A percentile compares a stretch with the other conserved stretches of the same genome.
Evolutionary conservation across 2,113 vertebrate species (phyloP).

Genomic region (Mobula hypostoma): DNA sequence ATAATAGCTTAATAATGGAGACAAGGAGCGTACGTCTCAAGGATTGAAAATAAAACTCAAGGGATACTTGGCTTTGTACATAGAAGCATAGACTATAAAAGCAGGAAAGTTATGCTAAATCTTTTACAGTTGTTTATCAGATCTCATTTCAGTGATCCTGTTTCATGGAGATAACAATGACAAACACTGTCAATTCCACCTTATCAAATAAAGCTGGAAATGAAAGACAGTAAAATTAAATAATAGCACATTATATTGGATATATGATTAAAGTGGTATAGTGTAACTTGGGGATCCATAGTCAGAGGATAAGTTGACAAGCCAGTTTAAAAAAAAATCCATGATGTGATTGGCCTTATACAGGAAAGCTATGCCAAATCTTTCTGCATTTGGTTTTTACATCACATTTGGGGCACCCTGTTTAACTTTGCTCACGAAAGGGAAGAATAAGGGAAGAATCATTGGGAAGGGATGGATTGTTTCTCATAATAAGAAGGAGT

Average conservation of each 20-base stretch:
- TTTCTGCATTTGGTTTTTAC: no score
- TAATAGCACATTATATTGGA: no score
- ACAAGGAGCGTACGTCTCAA: neutral
- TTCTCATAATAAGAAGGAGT: neutral
- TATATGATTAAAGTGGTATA: no score
- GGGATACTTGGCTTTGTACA: neutral
- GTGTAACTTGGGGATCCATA: no score
- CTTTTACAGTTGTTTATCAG: neutral
- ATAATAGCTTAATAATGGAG: neutral
- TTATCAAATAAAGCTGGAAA: no score
- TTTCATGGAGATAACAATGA: no score
- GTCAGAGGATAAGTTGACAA: no score
- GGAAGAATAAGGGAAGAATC: neutral
- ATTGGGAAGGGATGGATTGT: neutral
- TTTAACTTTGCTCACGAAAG: no score
- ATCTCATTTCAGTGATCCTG: neutral
- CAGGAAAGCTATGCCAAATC: no score
- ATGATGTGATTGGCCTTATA: neutral
- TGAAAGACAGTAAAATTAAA: no score
- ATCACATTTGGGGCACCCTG: no score
- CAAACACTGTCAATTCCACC: no score
- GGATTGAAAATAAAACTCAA: neutral
- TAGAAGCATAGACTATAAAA: neutral
- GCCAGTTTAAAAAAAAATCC: neutral
- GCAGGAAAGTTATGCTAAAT: neutral